Base-by-base conservation (phyloP, 2,888 invertebrate species). In the Leptinotarsa rubiginosa region DNA sequence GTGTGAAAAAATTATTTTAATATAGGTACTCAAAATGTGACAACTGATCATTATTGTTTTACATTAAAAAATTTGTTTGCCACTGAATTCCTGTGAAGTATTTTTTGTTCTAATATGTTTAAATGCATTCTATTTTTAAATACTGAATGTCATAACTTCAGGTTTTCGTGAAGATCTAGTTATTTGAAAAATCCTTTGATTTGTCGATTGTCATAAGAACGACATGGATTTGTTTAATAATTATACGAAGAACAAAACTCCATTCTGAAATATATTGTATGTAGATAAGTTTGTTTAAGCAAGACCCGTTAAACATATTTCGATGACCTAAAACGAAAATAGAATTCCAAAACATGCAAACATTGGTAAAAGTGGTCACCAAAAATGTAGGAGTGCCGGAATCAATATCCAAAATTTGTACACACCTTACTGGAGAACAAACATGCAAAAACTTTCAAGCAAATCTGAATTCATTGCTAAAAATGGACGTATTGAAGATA, bases 291-390 rank as follows among this genome's bases (percentile, higher is more conserved):
- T 10, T 41, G 41, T 18, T 56, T 3, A 16, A 56, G 22, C 13
- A 16, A 13, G 1, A 1, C 22, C 56, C 22, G 56, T 56, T 56
- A 56, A 56, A 22, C 12, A 13, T 1, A 56, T 56, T 56, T 22
- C 20, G 20, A 7, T 52, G 18, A 52, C 52, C 22, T 56, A 3
- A 4, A 56, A 56, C 22, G 56, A 22, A 22, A 13, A 56, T 18
- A 56, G 15, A 22, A 56, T 25, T 13, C 56, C 56, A 22, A 20
- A 56, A 56, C 22, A 56, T 56, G 56, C 56, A 56, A 56, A 56
- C 13, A 18, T 13, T 56, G 25, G 22, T 56, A 22, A 56, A 56
- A 56, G 22, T 56, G 13, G 22, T 56, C 12, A 56, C 12, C 20
- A 52, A 18, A 52, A 52, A 22, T 15, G 12, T 56, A 22, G 56